These are phyloP conservation scores for Callocephalon fimbriatum DNA, from an alignment of 2,113 vertebrate genomes.

Conservation along the genomic window DNA sequence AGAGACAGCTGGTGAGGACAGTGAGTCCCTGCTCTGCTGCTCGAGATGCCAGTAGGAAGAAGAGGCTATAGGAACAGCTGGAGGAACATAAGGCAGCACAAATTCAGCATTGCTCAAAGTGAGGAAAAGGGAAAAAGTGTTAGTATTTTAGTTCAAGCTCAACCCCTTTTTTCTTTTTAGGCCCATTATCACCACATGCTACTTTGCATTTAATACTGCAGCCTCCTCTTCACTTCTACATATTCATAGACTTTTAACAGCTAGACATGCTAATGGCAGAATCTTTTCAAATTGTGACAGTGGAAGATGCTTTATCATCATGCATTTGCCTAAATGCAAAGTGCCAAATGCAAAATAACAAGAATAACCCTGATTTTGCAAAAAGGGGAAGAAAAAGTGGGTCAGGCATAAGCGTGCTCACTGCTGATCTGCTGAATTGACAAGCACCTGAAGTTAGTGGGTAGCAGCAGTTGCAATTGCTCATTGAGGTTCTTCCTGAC, in stretches of 20 bases:
- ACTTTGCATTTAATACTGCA: background rate
- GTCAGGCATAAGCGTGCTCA: background rate
- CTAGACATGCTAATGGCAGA: background rate
- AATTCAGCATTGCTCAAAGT: background rate
- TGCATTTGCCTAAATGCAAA: background rate
- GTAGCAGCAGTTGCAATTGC: background rate
- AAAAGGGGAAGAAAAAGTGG: background rate
- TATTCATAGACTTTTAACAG: background rate
- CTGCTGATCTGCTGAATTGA: background rate
- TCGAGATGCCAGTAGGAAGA: background rate
- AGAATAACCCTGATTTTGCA: background rate
- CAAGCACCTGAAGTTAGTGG: background rate
- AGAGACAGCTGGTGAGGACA: background rate
- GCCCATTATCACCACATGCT: background rate
- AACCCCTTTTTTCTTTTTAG: background rate
- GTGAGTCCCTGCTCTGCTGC: background rate
- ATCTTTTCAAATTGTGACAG: background rate
- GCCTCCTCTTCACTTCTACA: background rate
- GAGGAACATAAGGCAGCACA: background rate
- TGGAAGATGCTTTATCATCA: background rate
- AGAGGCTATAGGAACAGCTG: background rate
- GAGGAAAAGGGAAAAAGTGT: background rate
- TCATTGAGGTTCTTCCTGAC: background rate
- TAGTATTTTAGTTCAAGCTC: background rate
- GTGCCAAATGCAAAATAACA: background rate